Conservation (phyloP, 2,113 vertebrate genomes). For the Panurus biarmicus region DNA sequence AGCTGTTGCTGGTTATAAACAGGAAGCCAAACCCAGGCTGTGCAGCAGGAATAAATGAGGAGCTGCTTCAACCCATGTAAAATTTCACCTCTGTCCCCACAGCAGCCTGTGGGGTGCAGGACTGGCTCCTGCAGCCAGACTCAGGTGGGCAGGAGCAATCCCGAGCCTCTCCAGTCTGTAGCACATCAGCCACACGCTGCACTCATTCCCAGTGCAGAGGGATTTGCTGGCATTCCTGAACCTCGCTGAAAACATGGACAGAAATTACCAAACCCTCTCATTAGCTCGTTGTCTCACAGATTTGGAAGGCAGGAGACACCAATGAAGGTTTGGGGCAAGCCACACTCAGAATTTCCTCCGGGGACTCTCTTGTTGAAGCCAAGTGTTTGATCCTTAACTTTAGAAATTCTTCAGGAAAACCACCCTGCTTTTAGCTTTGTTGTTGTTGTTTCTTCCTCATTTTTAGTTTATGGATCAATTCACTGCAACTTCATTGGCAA, state of each 20-base stretch:
- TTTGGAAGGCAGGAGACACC: not conserved
- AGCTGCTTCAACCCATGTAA: not conserved
- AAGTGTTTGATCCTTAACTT: not conserved
- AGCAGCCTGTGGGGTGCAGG: not conserved
- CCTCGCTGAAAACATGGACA: not conserved
- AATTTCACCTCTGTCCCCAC: not conserved
- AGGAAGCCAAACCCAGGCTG: not conserved
- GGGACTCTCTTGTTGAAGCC: not conserved
- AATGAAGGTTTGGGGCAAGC: not conserved
- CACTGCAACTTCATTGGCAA: not conserved
- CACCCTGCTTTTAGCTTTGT: not conserved
- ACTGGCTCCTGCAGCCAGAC: too few species aligned
- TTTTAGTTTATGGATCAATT: not conserved
- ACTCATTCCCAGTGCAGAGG: not conserved
- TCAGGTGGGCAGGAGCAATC: not conserved
- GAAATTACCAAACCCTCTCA: not conserved
- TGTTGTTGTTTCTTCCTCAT: not conserved
- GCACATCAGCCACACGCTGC: not conserved
- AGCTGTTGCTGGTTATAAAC: not conserved
- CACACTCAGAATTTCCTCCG: not conserved
- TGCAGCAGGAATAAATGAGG: not conserved
- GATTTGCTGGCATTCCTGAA: not conserved
- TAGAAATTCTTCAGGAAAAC: not conserved
- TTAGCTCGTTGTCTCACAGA: not conserved
- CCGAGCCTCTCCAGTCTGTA: not conserved